Percentiles rank a stretch among this genome's conserved stretches.
Evolutionary conservation across 2,113 vertebrate genomes (phyloP).

Genomic region (Sebastes fasciatus): DNA sequence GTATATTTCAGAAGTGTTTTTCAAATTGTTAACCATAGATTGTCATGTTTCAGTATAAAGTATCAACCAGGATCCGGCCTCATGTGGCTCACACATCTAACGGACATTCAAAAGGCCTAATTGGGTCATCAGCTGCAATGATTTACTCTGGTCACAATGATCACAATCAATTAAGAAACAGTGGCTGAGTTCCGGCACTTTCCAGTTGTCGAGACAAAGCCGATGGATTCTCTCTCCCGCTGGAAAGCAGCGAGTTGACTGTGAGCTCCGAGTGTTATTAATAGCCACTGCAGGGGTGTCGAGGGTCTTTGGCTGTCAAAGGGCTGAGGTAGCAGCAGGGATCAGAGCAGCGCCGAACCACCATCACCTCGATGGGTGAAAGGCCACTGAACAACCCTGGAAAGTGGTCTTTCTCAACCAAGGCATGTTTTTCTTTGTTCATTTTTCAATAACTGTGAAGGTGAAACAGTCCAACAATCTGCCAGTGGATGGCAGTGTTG

Average conservation of each 20-base stretch:
- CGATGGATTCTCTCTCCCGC: conserved; percentile 37
- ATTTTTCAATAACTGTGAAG: background rate
- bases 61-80: conserved; percentile 10
- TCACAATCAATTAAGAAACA: conserved; percentile 51
- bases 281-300: conserved; percentile 64
- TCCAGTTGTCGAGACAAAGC: conserved; percentile 58
- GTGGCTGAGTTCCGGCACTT: conserved; percentile 51
- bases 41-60: background rate
- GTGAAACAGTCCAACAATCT: background rate
- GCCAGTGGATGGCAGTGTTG: conserved; percentile 64
- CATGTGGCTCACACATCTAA: conserved; percentile 1
- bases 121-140: conserved; percentile 37
- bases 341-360: conserved; percentile 27
- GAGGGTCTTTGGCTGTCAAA: conserved; percentile 67
- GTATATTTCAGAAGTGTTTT: conserved; percentile 1
- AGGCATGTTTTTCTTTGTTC: conserved; percentile 9
- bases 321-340: conserved; percentile 25
- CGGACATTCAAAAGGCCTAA: background rate
- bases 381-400: conserved; percentile 24
- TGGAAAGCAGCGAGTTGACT: conserved; percentile 43
- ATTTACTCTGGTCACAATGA: conserved; percentile 52
- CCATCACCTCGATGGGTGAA: conserved; percentile 32
- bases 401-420: background rate
- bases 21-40: background rate
- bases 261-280: conserved; percentile 60